Evolutionary conservation across 2,797 vertebrate species (phyloP).

Genomic region (Myotis myotis): DNA sequence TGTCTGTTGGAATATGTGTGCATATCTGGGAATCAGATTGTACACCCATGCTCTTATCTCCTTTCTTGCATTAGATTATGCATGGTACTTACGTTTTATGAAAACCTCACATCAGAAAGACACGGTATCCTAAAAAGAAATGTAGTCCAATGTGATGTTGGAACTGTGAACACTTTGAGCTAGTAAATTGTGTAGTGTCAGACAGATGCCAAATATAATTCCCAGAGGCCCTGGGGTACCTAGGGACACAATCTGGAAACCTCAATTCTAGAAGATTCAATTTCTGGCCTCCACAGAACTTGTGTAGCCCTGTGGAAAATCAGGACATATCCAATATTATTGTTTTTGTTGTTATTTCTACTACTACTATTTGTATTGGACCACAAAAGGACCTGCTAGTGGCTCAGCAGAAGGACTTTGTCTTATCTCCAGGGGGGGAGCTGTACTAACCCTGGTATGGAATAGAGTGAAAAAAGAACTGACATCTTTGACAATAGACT

Average conservation of each 20-base stretch:
- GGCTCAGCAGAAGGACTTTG: neutral
- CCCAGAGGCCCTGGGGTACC: rapidly evolving
- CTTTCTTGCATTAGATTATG: neutral
- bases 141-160: neutral
- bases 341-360: neutral
- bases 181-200: neutral
- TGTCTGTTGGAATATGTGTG: neutral
- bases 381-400: neutral
- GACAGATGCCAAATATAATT: neutral
- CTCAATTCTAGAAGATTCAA: neutral
- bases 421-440: neutral
- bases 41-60: neutral
- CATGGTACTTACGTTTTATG: neutral
- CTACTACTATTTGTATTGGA: neutral
- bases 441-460: neutral
- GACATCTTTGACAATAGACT: neutral
- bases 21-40: neutral
- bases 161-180: neutral
- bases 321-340: neutral
- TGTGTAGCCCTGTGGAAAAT: neutral
- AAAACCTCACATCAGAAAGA: neutral
- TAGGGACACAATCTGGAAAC: neutral
- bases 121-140: neutral
- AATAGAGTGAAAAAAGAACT: neutral
- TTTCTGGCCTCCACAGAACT: neutral